Conservation (phyloP, 2,888 invertebrate species). For the Patella depressa region DNA sequence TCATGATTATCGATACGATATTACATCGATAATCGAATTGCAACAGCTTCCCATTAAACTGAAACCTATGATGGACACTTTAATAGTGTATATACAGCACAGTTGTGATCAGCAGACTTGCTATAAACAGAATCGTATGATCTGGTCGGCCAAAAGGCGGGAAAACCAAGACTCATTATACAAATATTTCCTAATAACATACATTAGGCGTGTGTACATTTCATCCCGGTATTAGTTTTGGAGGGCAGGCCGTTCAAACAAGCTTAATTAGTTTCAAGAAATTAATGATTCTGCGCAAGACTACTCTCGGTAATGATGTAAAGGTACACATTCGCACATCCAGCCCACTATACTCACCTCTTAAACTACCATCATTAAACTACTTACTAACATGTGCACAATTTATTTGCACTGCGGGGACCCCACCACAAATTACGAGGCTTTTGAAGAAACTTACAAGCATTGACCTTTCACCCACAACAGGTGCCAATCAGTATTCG, state of each 20-base stretch:
- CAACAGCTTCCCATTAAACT: no score
- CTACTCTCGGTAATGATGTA: no score
- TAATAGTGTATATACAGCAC: no score
- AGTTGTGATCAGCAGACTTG: no score
- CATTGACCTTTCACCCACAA: neutral
- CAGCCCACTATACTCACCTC: neutral
- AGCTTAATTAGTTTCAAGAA: neutral
- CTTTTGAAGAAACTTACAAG: neutral
- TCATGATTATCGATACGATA: no score
- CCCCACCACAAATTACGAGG: neutral
- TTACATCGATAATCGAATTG: no score
- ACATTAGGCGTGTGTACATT: neutral
- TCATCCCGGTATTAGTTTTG: neutral
- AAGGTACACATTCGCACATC: no score
- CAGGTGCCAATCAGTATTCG: neutral
- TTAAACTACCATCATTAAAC: slow-evolving; percentile 3
- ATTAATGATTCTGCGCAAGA: slow-evolving; percentile 2
- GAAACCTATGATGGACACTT: no score
- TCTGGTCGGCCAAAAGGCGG: no score
- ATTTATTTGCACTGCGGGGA: slow-evolving; percentile 1
- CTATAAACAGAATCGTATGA: no score
- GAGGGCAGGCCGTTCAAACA: slow-evolving; percentile 3
- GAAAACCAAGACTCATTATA: no score
- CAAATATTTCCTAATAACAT: neutral
- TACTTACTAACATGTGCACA: slow-evolving; percentile 6